Evolutionary conservation across 2,888 invertebrate species (phyloP), one percentile per base, ranked within the genome.

Genomic region (Antheraea yamamai): DNA sequence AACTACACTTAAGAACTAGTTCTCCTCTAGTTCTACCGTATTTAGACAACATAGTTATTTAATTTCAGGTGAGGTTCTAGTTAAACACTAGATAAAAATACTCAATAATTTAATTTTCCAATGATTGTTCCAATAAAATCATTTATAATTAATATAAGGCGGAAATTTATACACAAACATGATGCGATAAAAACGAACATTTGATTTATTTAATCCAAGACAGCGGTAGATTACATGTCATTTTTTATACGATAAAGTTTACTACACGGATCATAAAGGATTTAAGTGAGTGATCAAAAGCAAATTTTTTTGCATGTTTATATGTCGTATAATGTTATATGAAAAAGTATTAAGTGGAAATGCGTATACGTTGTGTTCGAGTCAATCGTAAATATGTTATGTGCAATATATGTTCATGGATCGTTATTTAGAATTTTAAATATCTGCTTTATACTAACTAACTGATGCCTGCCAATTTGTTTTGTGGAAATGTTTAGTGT

Each of bases 261-360:
- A 20, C 16, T 35, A 4, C 26, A 47, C 47, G 47, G 47, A 61
- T 47, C 70, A 55, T 75, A 73, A 55, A 73, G 66, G 68, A 47
- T 6, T 75, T 75, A 58, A 70, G 14, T 61, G 51, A 64, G 61
- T 23, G 35, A 61, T 72, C 47, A n/a, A 71, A 71, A 39, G 39
- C 23, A 35, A 47, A 75, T 70, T 51, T 75, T 74, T 14, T 68
- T 73, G 68, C 80, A 81, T 23, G 75, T 77, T 0, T 66, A 51
- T 51, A 72, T 23, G 51, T 30, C 61, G 30, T 75, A 72, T 73
- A 73, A 73, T 23, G 47, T 75, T 20, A 74, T 55, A 79, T 78
- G 30, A 55, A 75, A 71, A 55, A 26, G 23, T 18, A 47, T 72
- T 39, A 71, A 39, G 74, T 74, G 8, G 35, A 16, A 23, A 39